These are phyloP conservation scores for Dione vanillae DNA, from an alignment of 2,888 invertebrate genomes.

Conservation along the genomic window DNA sequence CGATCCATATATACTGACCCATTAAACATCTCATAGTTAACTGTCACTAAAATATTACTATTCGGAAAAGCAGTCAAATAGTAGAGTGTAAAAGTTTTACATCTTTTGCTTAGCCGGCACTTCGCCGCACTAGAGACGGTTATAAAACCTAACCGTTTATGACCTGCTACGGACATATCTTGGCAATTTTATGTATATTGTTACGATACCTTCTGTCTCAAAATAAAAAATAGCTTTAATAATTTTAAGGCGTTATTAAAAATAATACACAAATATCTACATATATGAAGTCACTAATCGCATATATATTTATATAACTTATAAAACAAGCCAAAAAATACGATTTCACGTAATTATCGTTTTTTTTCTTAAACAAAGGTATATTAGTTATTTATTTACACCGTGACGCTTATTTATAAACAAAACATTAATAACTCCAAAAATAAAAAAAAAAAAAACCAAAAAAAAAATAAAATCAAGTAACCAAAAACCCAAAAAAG, in stretches of 20 bases:
- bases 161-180: slow-evolving; percentile 46
- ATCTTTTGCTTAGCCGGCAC: slow-evolving; percentile 66
- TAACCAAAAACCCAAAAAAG: neutral
- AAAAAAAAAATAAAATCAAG: neutral
- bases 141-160: slow-evolving; percentile 72
- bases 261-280: no score
- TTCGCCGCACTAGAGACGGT: slow-evolving; percentile 32
- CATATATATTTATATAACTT: neutral
- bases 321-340: neutral
- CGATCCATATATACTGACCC: slow-evolving; percentile 17
- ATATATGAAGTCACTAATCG: no score
- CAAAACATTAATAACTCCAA: neutral
- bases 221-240: slow-evolving; percentile 3
- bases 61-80: slow-evolving; percentile 35
- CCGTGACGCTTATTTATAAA: neutral
- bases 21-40: slow-evolving; percentile 26
- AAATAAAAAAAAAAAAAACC: neutral
- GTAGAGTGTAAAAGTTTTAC: slow-evolving; percentile 57
- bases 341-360: neutral
- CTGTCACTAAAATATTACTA: slow-evolving; percentile 32
- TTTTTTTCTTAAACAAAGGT: no score
- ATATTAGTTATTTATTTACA: no score
- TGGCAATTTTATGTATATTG: slow-evolving; percentile 25
- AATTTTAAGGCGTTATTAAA: no score
- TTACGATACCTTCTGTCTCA: slow-evolving; percentile 14